phyloP scores from a whole-genome alignment of 2,888 invertebrate genomes.

The Formica aserva region DNA sequence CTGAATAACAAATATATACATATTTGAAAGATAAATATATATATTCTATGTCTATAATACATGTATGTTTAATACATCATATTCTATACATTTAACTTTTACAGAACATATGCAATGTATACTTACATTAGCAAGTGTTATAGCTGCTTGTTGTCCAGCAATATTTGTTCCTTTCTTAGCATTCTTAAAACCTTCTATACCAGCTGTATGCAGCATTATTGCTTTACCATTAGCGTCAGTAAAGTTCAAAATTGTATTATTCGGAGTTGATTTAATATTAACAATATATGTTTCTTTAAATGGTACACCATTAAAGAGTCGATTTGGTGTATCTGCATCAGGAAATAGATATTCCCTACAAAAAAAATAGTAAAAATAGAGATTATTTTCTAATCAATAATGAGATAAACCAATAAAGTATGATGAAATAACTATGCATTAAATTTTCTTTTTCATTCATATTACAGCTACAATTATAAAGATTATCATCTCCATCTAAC shows the following conservation, averaged over 20 bases:
- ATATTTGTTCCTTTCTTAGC: slow-evolving; percentile 98
- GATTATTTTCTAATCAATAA: background rate
- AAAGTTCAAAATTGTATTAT: slow-evolving; percentile 95
- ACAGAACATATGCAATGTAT: background rate
- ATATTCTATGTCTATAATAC: background rate
- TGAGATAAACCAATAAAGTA: background rate
- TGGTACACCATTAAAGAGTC: slow-evolving; percentile 91
- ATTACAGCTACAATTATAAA: background rate
- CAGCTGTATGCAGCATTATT: slow-evolving; percentile 85
- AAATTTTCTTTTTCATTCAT: background rate
- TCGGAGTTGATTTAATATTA: slow-evolving; percentile 93
- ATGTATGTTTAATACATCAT: background rate
- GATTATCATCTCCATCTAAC: background rate
- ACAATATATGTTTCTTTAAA: slow-evolving; percentile 94
- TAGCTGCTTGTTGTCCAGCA: slow-evolving; percentile 97
- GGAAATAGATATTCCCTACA: slow-evolving; percentile 90
- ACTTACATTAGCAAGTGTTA: slow-evolving; percentile 91
- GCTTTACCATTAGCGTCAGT: slow-evolving; percentile 90
- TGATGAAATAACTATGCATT: background rate
- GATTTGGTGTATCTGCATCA: slow-evolving; percentile 90
- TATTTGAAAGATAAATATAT: background rate
- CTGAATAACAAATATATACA: slow-evolving; percentile 31
- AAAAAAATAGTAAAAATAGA: slow-evolving; percentile 76
- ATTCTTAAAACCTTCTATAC: slow-evolving; percentile 97
- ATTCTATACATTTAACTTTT: background rate